Base-by-base conservation (phyloP, 2,797 vertebrate species). In the Tokudaia tokunoshimensis region DNA sequence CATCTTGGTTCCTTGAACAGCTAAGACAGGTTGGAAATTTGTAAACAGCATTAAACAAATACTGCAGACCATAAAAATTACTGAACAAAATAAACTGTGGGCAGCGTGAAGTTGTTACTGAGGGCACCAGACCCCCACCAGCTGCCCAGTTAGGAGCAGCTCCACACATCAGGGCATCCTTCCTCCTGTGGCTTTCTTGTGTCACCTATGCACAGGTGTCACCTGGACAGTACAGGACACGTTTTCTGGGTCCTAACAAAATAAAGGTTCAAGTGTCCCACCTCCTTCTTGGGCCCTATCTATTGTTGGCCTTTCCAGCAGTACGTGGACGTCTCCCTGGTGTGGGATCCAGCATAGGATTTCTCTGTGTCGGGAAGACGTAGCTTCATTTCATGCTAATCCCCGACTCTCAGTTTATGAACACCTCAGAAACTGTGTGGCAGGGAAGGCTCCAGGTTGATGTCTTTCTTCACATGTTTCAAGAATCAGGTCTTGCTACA, bases 11-110 rank as follows among this genome's bases (percentile, higher is more conserved):
- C 50, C 70, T 65, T 82, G 52, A 59, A 78, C 0, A 20, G 8
- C 44, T 65, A 47, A 94, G 91, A 50, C 59, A 59, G 87, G 13
- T 20, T 61, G 17, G 75, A 59, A 65, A 31, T 84, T 94, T 65
- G 52, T 10, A 78, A 89, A 41, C 34, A 88, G 34, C 34, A 88
- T 81, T 19, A 90, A 90, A 26, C n/a, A 70, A 72, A 65, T 79
- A 79, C 20, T 65, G 8, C 20, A 50, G 20, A 76, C 81, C 65
- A 47, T 13, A 79, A 89, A 79, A 93, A 89, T 74, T 57, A 95
- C 70, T 4, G 0, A 82, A 67, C 17, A 31, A 78, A 94, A 47
- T 41, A 61, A 4, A 34, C 13, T 65, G 26, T 59, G 55, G 34
- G 50, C 31, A 88, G 20, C 5, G 3, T 20, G 15, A 79, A 22